phyloP scores from a whole-genome alignment of 2,113 vertebrate genomes.

The rat (Rattus norvegicus) region DNA sequence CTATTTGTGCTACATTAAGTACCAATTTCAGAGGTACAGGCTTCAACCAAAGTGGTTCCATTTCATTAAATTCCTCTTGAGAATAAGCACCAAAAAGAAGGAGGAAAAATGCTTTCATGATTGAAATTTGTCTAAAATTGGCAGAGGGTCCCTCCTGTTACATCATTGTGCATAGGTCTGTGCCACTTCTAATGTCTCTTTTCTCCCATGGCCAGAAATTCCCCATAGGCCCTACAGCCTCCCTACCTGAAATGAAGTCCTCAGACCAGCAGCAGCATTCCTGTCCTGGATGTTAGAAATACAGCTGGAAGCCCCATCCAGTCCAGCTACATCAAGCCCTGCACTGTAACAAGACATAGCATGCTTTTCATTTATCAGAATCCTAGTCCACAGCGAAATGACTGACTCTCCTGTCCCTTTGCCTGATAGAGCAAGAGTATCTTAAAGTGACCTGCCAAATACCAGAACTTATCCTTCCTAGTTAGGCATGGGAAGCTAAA shows the following conservation, averaged over 20 bases:
- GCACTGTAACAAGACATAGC: slow-evolving; percentile 7
- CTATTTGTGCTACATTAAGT: slow-evolving; percentile 58
- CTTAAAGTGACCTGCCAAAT: background rate
- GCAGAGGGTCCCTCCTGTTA: background rate
- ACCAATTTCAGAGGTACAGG: slow-evolving; percentile 56
- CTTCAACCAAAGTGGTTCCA: slow-evolving; percentile 41
- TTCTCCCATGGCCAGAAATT: background rate
- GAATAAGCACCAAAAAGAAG: slow-evolving; percentile 23
- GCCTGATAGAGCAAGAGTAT: background rate
- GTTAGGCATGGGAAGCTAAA: background rate
- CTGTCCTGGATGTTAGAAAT: background rate
- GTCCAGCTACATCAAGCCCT: background rate
- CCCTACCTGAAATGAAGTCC: background rate
- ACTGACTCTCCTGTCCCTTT: background rate
- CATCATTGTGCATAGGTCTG: background rate
- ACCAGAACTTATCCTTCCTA: background rate
- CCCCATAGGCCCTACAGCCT: background rate
- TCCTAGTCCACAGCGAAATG: background rate
- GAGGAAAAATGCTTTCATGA: background rate
- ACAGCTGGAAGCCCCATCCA: background rate
- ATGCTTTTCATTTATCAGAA: background rate
- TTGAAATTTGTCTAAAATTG: background rate
- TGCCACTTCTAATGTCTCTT: background rate
- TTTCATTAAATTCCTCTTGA: slow-evolving; percentile 65
- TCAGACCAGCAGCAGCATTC: background rate